Evolutionary conservation across 2,113 vertebrate species (phyloP), one percentile per base, ranked within the genome.

Genomic region (Terrapene triunguis): DNA sequence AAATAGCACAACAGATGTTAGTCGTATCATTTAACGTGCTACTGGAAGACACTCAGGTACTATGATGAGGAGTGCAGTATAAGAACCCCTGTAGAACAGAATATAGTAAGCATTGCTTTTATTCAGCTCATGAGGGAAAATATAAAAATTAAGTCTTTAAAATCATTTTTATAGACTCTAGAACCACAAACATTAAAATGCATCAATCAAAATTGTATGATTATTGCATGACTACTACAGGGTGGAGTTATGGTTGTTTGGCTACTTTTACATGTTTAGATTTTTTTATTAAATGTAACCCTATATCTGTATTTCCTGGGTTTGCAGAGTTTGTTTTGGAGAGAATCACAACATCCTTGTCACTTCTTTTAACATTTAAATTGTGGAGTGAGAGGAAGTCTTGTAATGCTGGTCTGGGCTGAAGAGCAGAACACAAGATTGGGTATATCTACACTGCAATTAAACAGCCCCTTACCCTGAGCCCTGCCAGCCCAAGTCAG

Each of bases 161-260:
- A 95, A 97, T 42, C 88, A 91, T 47, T 72, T 72, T 72, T 25
- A 93, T 94, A 91, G 95, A 91, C 94, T 94, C 94, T 97, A 94
- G 92, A 95, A 85, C 85, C 87, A 91, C 87, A 92, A 74, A 21
- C 62, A 94, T 92, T 86, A 92, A 95, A 96, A 96, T 25, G 6
- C 19, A 95, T 96, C 92, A 96, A 81, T 95, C 95, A 94, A 91
- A 92, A 96, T 91, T 93, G 93, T 83, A 95, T 95, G 10, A 72
- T 96, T 83, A 9, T 0, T 74, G 74, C 94, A 81, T 51, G 32
- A n/a, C 57, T 94, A 85, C 50, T 87, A n/a, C 35, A 69, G 35
- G 32, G 62, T 35, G 35, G 62, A 69, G 35, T 69, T 62, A 35
- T 78, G 72, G 81, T 27, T 78, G 65, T 95, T 91, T 89, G 90